Percentiles rank a stretch among this genome's conserved stretches.
phyloP scores from a whole-genome alignment of 2,797 vertebrate genomes.

The Myotis findleyi region DNA sequence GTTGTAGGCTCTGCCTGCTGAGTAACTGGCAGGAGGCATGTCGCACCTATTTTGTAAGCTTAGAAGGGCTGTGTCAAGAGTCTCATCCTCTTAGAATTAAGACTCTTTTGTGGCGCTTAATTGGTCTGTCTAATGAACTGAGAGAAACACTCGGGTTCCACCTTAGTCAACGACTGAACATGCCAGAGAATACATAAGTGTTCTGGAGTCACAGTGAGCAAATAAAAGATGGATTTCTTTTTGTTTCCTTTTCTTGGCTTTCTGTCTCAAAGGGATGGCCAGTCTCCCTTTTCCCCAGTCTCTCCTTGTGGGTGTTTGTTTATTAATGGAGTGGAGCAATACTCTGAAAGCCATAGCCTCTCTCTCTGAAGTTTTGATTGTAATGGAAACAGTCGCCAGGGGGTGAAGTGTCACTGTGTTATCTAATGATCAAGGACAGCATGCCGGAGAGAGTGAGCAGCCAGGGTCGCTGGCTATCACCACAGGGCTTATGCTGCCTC shows the following conservation, averaged over 20 bases:
- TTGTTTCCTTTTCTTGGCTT: constrained; percentile 67
- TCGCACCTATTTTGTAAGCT: constrained; percentile 63
- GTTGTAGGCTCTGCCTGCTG: constrained; percentile 47
- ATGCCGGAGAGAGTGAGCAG: constrained; percentile 20
- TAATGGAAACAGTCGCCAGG: constrained; percentile 63
- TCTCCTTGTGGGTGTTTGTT: constrained; percentile 53
- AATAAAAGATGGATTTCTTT: constrained; percentile 65
- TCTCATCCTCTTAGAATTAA: constrained; percentile 47
- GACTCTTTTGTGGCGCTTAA: neutral
- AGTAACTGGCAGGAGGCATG: constrained; percentile 36
- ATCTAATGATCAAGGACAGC: constrained; percentile 72
- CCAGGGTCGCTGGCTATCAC: constrained; percentile 54
- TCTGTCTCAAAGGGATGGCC: constrained; percentile 18
- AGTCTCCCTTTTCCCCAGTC: constrained; percentile 23
- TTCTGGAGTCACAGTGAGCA: constrained; percentile 56
- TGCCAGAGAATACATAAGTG: constrained; percentile 56
- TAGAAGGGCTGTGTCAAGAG: constrained; percentile 19
- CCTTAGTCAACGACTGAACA: constrained; percentile 31
- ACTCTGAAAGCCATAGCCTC: constrained; percentile 19
- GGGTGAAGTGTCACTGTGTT: constrained; percentile 60
- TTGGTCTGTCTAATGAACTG: neutral
- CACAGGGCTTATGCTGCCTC: neutral
- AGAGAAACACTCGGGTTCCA: neutral
- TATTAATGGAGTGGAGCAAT: constrained; percentile 54
- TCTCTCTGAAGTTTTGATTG: constrained; percentile 67